Base-by-base conservation (phyloP, 1,140 invertebrate genomes). In the Drosophila guanche region DNA sequence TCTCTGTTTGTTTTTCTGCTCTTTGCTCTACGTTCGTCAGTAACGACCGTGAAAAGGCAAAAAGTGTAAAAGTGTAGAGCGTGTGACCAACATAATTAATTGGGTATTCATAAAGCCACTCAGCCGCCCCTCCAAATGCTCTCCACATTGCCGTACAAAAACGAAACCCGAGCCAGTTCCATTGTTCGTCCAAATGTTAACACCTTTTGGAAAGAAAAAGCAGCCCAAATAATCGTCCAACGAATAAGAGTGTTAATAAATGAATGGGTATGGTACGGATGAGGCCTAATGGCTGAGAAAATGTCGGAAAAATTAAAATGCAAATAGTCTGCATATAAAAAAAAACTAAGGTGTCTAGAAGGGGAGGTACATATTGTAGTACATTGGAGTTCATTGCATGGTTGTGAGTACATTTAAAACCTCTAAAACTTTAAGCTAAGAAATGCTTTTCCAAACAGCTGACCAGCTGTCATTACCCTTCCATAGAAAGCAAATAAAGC, bases 61-160 rank as follows among this genome's bases (percentile, higher is more conserved):
- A 54, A 55, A 16, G 16, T 37, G 33, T 37, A 37, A 37, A 14
- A 70, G 65, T 79, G 60, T 81, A 56, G 69, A 85, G 81, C 81
- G 81, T 85, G 81, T 77, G 81, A 85, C 65, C 81, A 85, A 86
- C 77, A 86, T 86, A 80, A 85, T 85, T 81, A 85, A 85, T 85
- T 85, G 81, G 61, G 77, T 86, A 85, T 85, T 85, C 81, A 86
- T 65, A 72, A 4, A 75, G 59, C 20, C 41, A 27, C 16, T 20
- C 16, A 20, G 16, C 16, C 16, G 37, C 16, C 58, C 12, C 55
- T 55, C 54, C 59, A 52, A 51, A 46, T 20, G 37, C 48, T 46
- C 60, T 23, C 53, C 61, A 59, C 16, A 20, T 20, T 3, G 55
- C 43, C 51, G 73, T 52, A 61, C 51, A 55, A 58, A 63, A 73